Evolutionary conservation across 2,797 vertebrate genomes (phyloP).

Genomic region (Ctenopoma multispine): DNA sequence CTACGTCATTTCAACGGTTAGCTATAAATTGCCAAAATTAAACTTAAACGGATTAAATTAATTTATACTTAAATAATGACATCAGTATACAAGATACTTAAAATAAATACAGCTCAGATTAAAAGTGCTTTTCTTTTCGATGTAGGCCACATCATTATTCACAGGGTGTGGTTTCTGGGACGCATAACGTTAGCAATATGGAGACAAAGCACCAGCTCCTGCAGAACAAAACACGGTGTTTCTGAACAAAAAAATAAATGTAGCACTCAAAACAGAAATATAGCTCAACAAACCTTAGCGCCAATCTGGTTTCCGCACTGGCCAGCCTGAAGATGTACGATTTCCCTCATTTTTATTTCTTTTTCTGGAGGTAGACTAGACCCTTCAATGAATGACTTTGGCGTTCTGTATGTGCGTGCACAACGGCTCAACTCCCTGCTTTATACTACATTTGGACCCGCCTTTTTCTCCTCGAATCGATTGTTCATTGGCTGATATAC

Average conservation of each 20-base stretch:
- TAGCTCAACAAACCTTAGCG: constrained; percentile 81
- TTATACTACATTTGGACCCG: constrained; percentile 46
- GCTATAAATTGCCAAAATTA: no score
- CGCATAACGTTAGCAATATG: not conserved
- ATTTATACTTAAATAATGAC: not conserved
- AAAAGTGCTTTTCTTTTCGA: accelerated
- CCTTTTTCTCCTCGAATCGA: constrained; percentile 21
- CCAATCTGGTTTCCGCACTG: constrained; percentile 89
- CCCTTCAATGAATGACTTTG: accelerated
- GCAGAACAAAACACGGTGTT: not conserved
- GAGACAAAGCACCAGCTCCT: constrained; percentile 59
- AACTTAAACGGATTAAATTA: not conserved
- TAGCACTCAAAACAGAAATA: accelerated
- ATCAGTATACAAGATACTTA: accelerated
- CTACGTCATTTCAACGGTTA: no score
- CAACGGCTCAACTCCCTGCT: not conserved
- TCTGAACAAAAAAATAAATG: accelerated
- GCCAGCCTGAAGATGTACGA: constrained; percentile 88
- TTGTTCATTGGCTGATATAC: constrained; percentile 60
- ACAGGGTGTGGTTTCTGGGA: constrained; percentile 73
- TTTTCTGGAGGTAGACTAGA: accelerated
- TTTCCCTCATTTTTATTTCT: constrained; percentile 85
- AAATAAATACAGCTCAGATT: accelerated
- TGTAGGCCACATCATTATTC: constrained; percentile 31
- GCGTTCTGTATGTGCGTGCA: constrained; percentile 38